Conservation (phyloP, 2,113 vertebrate species). For the Phyllostomus hastatus region DNA sequence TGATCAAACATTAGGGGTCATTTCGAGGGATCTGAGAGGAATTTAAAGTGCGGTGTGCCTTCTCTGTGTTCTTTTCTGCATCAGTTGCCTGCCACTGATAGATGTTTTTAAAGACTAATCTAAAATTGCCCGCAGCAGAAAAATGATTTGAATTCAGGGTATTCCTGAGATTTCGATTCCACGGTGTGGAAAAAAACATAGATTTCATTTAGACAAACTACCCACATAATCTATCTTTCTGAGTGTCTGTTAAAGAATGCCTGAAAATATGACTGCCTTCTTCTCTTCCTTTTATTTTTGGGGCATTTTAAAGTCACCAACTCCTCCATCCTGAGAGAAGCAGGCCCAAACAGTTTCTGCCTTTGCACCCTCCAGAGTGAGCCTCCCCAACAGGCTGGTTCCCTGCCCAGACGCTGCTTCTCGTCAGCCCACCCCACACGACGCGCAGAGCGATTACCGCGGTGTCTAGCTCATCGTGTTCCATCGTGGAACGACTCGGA, state of each 20-base stretch:
- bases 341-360: neutral
- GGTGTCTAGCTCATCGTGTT: neutral
- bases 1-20: constrained; percentile 40
- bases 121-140: constrained; percentile 42
- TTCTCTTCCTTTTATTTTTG: constrained; percentile 16
- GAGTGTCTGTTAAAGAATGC: constrained; percentile 10
- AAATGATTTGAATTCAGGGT: constrained; percentile 52
- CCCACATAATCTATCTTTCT: neutral
- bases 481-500: neutral
- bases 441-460: rapidly evolving
- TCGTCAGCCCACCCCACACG: rapidly evolving
- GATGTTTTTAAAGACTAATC: constrained; percentile 48
- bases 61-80: neutral
- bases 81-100: constrained; percentile 1
- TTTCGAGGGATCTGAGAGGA: constrained; percentile 38
- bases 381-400: neutral
- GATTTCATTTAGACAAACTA: constrained; percentile 65
- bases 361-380: neutral
- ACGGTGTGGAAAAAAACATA: constrained; percentile 4
- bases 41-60: constrained; percentile 33
- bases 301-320: constrained; percentile 28
- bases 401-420: neutral
- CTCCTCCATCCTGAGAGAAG: neutral
- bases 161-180: constrained; percentile 47
- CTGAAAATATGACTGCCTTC: neutral